phyloP scores from a whole-genome alignment of 1,140 invertebrate genomes.

The Atta cephalotes region DNA sequence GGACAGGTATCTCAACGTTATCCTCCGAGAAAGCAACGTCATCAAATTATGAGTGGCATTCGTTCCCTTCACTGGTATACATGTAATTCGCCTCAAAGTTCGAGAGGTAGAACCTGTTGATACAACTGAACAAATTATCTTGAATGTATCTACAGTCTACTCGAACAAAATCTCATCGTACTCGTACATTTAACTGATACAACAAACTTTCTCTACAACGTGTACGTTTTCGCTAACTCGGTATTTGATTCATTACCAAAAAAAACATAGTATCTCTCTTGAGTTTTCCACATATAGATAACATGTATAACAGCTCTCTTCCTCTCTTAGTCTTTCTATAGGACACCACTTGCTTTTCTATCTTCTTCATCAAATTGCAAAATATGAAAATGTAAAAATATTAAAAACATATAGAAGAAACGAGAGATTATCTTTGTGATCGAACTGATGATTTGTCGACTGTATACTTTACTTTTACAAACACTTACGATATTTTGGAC shows the following conservation, averaged over 20 bases:
- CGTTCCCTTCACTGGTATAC: background rate
- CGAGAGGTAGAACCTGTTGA: slow-evolving; percentile 32
- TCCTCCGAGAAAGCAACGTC: background rate
- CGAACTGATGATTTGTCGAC: slow-evolving; percentile 46
- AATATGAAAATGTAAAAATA: slow-evolving; percentile 24
- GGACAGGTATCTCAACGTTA: slow-evolving; percentile 31
- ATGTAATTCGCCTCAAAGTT: slow-evolving; percentile 2
- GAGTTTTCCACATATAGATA: slow-evolving; percentile 6
- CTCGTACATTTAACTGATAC: slow-evolving; percentile 39
- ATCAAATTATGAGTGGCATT: slow-evolving; percentile 25
- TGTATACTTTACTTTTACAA: slow-evolving; percentile 43
- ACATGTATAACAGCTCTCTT: slow-evolving; percentile 56
- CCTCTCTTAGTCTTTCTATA: slow-evolving; percentile 66
- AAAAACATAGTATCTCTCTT: slow-evolving; percentile 36
- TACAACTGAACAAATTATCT: slow-evolving; percentile 53
- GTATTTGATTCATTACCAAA: slow-evolving; percentile 44
- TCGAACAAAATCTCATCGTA: slow-evolving; percentile 7
- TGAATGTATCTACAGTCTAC: slow-evolving; percentile 12
- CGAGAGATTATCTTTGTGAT: slow-evolving; percentile 31
- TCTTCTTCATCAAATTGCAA: background rate
- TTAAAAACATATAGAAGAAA: slow-evolving; percentile 4
- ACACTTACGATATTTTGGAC: background rate
- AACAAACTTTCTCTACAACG: slow-evolving; percentile 16
- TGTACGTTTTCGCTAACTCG: slow-evolving; percentile 40
- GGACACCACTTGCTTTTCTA: slow-evolving; percentile 27